These are phyloP conservation scores for Camelus dromedarius DNA, from an alignment of 2,113 vertebrate genomes.

Conservation along the genomic window DNA sequence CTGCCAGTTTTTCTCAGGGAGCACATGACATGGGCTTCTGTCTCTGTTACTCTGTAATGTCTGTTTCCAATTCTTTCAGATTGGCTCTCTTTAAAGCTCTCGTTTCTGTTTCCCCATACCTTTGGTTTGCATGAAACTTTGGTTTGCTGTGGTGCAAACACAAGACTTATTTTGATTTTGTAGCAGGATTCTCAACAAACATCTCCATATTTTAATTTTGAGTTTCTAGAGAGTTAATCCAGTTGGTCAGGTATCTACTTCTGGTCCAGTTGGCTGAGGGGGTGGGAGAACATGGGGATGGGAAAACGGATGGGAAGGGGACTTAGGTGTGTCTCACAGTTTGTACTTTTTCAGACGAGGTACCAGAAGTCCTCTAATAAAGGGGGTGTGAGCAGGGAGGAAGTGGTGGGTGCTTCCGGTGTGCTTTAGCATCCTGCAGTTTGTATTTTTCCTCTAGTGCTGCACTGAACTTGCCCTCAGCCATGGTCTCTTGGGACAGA, in stretches of 20 bases:
- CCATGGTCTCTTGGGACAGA: background rate
- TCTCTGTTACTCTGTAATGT: background rate
- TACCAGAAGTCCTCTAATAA: background rate
- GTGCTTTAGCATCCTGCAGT: background rate
- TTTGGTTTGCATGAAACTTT: background rate
- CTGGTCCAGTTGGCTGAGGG: background rate
- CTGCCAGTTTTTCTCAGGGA: background rate
- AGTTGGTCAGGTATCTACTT: background rate
- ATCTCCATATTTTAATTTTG: background rate
- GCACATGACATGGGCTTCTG: background rate
- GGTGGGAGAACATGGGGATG: background rate
- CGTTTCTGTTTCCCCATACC: background rate
- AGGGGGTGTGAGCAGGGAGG: background rate
- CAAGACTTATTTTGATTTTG: background rate
- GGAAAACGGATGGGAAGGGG: background rate
- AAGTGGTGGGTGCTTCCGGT: background rate
- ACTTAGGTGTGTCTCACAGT: background rate
- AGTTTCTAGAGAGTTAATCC: background rate
- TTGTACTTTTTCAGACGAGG: background rate
- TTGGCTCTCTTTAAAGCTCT: background rate
- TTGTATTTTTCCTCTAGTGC: background rate
- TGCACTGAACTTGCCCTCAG: background rate
- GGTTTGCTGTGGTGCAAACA: background rate
- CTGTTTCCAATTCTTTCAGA: background rate
- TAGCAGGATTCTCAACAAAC: background rate